Evolutionary conservation across 2,888 invertebrate genomes (phyloP).

Genomic region (Isoperla grammatica): DNA sequence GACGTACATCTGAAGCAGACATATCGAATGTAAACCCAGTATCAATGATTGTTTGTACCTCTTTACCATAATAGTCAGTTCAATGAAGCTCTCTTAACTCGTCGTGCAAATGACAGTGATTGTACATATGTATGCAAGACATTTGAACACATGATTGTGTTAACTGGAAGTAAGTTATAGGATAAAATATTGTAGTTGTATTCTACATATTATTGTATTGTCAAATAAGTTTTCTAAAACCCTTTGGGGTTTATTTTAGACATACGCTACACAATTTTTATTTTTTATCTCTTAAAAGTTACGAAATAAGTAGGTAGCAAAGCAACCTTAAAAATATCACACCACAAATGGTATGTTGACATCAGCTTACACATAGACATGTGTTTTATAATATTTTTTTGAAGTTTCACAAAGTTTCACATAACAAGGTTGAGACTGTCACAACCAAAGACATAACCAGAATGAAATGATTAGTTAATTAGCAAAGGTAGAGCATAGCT

Average conservation of each 20-base stretch:
- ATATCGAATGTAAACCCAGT: slow-evolving; percentile 28
- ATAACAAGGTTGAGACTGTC: too few species aligned
- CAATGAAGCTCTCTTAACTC: slow-evolving; percentile 28
- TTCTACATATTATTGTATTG: slow-evolving; percentile 21
- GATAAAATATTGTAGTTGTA: slow-evolving; percentile 10
- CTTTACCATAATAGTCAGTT: slow-evolving; percentile 26
- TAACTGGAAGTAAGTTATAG: background rate
- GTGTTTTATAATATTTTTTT: too few species aligned
- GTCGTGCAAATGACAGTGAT: slow-evolving; percentile 25
- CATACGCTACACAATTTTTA: slow-evolving; percentile 28
- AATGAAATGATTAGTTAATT: too few species aligned
- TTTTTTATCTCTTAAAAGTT: too few species aligned
- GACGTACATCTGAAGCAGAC: slow-evolving; percentile 26
- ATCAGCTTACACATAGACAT: too few species aligned
- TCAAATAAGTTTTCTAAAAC: slow-evolving; percentile 17
- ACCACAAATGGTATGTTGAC: too few species aligned
- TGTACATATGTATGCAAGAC: slow-evolving; percentile 15
- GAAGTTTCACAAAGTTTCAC: too few species aligned
- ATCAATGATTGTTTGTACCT: slow-evolving; percentile 28
- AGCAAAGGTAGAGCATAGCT: too few species aligned
- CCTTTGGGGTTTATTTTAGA: slow-evolving; percentile 24
- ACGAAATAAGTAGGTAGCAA: too few species aligned
- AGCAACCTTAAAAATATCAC: too few species aligned
- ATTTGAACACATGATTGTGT: slow-evolving; percentile 8
- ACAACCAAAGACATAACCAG: too few species aligned